These are phyloP conservation scores for Antechinus stuartii DNA, from an alignment of 2,113 vertebrate species.

Conservation along the genomic window DNA sequence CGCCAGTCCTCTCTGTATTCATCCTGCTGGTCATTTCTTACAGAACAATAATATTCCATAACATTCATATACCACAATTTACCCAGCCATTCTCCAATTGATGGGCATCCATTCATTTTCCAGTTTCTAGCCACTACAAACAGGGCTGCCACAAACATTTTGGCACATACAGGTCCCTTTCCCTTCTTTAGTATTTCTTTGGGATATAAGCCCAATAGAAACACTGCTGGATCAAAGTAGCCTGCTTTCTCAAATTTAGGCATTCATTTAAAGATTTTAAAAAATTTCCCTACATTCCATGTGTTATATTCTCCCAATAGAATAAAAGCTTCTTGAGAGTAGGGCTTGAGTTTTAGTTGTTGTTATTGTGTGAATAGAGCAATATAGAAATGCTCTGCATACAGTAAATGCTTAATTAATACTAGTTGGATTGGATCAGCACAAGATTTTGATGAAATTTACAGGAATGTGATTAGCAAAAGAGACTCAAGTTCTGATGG, in stretches of 20 bases:
- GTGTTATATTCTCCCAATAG: background rate
- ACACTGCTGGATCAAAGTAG: too few relatives aligned
- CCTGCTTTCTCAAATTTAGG: conserved; percentile 73
- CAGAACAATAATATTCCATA: too few relatives aligned
- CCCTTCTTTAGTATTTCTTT: too few relatives aligned
- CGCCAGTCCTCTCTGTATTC: too few relatives aligned
- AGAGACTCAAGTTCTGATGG: background rate
- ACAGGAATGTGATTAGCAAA: background rate
- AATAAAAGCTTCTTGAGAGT: background rate
- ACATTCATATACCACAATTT: too few relatives aligned
- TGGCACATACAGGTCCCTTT: too few relatives aligned
- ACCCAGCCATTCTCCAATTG: too few relatives aligned
- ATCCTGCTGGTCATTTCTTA: too few relatives aligned
- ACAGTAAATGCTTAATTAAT: conserved; percentile 16
- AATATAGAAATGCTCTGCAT: background rate
- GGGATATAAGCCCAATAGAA: too few relatives aligned
- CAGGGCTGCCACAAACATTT: too few relatives aligned
- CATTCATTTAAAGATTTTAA: background rate
- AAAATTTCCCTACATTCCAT: background rate
- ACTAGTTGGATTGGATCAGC: background rate
- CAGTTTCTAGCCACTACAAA: too few relatives aligned
- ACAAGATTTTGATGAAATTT: background rate
- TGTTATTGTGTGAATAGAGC: background rate
- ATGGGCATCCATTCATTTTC: too few relatives aligned
- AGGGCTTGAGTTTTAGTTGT: background rate